Base-by-base conservation (phyloP, 2,113 vertebrate species). In the Oreochromis niloticus region DNA sequence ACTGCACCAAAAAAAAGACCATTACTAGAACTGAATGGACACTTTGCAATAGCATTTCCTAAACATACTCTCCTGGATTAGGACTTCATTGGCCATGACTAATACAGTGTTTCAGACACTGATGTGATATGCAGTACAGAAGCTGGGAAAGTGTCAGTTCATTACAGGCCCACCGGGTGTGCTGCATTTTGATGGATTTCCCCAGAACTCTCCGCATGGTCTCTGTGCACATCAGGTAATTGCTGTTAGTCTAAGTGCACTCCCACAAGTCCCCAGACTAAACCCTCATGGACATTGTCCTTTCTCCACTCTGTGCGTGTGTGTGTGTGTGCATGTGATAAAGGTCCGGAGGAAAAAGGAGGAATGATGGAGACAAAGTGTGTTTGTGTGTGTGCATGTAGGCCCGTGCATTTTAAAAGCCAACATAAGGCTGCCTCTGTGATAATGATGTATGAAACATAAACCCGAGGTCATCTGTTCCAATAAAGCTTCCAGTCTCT, bases 161-260 rank as follows among this genome's bases (percentile, higher is more conserved):
- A 95, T 96, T 94, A 92, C 84, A 57, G 79, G 85, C 82, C 91
- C 91, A 92, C 61, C 39, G 83, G 86, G 90, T 80, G 85, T 66
- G 41, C 88, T 90, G 85, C 92, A 81, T 93, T 88, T 92, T 94
- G 92, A 95, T 95, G 85, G 94, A 95, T 95, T 84, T 92, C 88
- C 89, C 59, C 84, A 54, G 83, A 84, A 91, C 87, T 91, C 89
- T 83, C 85, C 43, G 32, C 92, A 91, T 34, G 81, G 80, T 66
- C 87, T 89, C 71, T 68, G 32, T 92, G 84, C 88, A 91, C 85
- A 91, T 91, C 89, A 91, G 87, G 91, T 93, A 94, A 93, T 93
- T 95, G 94, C 89, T 89, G 92, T 90, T 92, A 93, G 92, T 90
- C 86, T 94, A 93, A 95, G 92, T 94, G 94, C 93, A 90, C 87